Evolutionary conservation across 2,797 vertebrate species (phyloP).

Genomic region (Sarcophilus harrisii): DNA sequence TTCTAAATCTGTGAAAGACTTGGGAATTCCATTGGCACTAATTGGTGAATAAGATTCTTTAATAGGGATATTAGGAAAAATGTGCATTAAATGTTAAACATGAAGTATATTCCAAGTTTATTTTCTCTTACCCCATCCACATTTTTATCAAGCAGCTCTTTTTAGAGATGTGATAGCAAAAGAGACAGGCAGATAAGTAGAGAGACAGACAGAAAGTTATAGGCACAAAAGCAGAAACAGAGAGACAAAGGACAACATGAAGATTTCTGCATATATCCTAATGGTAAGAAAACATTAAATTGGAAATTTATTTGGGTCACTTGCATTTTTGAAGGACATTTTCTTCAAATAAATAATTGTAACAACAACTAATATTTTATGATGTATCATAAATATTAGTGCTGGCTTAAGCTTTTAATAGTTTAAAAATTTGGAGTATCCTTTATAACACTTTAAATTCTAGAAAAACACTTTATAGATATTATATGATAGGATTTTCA

Average conservation of each 20-base stretch:
- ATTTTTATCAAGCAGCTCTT: neutral
- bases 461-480: neutral
- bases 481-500: neutral
- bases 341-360: neutral
- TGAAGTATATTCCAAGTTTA: neutral
- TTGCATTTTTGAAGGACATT: neutral
- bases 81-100: neutral
- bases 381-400: neutral
- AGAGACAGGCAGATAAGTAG: neutral
- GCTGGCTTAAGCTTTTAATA: neutral
- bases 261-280: neutral
- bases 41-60: neutral
- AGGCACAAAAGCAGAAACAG: neutral
- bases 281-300: neutral
- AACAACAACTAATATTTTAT: neutral
- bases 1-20: neutral
- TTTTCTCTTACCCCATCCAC: neutral
- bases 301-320: neutral
- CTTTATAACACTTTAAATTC: conserved; percentile 9
- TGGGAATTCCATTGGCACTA: neutral
- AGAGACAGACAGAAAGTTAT: neutral
- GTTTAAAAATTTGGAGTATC: conserved; percentile 2
- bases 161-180: neutral
- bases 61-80: neutral
- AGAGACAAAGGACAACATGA: neutral